Conservation (phyloP, 92 coral and sea anemone genomes). For the Heliopora coerulea region DNA sequence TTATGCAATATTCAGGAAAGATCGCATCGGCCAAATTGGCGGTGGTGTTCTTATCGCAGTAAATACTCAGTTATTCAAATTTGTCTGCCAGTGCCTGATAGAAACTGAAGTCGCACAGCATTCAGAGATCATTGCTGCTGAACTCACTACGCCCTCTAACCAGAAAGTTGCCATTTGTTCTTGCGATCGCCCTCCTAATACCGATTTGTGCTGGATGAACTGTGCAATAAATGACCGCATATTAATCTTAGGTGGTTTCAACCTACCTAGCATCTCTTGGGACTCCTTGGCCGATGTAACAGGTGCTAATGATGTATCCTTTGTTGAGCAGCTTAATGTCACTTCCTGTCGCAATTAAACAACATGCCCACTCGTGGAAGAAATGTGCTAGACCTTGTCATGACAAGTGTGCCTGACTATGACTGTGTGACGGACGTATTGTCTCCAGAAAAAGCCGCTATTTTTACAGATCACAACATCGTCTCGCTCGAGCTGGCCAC, state of each 20-base stretch:
- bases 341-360: slow-evolving; percentile 33
- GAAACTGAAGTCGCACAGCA: not conserved
- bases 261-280: slow-evolving; percentile 44
- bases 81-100: not conserved
- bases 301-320: slow-evolving; percentile 45
- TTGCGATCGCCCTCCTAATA: slow-evolving; percentile 47
- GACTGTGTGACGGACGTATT: slow-evolving; percentile 6
- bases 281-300: slow-evolving; percentile 25
- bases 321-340: slow-evolving; percentile 39
- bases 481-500: slow-evolving; percentile 15
- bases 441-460: slow-evolving; percentile 15
- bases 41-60: slow-evolving; percentile 51
- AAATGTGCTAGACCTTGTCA: slow-evolving; percentile 24
- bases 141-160: slow-evolving; percentile 18
- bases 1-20: slow-evolving; percentile 46
- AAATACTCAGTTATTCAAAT: slow-evolving; percentile 18
- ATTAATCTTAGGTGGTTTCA: slow-evolving; percentile 46
- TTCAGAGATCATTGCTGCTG: slow-evolving; percentile 43
- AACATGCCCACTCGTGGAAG: slow-evolving; percentile 13
- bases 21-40: slow-evolving; percentile 21
- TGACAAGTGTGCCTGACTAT: slow-evolving; percentile 24
- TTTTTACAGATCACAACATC: slow-evolving; percentile 35
- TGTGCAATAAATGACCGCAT: slow-evolving; percentile 11
- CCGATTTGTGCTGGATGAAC: slow-evolving; percentile 12
- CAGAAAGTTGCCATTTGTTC: slow-evolving; percentile 48